Base-by-base conservation (phyloP, 2,888 invertebrate species). In the Tricholauxania praeusta region DNA sequence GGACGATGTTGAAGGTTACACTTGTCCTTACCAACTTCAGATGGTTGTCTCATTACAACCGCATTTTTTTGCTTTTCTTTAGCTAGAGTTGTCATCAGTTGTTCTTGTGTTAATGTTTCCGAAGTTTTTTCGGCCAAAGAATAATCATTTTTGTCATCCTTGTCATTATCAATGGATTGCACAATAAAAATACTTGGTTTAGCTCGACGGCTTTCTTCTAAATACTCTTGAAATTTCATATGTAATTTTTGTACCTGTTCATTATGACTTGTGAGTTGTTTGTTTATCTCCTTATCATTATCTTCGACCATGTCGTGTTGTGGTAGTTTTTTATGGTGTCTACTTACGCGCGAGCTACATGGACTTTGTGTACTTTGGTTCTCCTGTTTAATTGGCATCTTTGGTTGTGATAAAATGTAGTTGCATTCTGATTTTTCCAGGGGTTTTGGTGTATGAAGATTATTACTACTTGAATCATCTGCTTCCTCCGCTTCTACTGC, bases 181-280 rank as follows among this genome's bases (percentile, higher is more conserved):
- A 86, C 81, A 72, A 86, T 86, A 71, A 80, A 86, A 55, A 86
- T 86, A 52, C 82, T 81, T 0, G 86, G 86, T 68, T 85, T 83
- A 4, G 80, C 73, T 74, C 84, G 80, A 12, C 86, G 85, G 19
- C 84, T 80, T 63, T 80, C 79, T 3, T 82, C 81, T 74, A 86
- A 77, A n/a, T 82, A 83, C 57, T 78, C 77, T 76, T 81, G 80
- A 17, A 80, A 76, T 73, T 79, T 78, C 19, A 73, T 49, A 57
- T 78, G 76, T 48, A 80, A 53, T 49, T 47, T 62, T 69, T 74
- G 74, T 0, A 52, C 12, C 47, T 70, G 62, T 1, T 15, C 74
- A 28, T 65, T 76, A 71, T 6, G 76, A 71, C 12, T 62, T 39
- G 67, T 19, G 14, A 10, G 63, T 28, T 53, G 71, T 19, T 48